Conservation (phyloP, 2,113 vertebrate species). For the Boleophthalmus pectinirostris region DNA sequence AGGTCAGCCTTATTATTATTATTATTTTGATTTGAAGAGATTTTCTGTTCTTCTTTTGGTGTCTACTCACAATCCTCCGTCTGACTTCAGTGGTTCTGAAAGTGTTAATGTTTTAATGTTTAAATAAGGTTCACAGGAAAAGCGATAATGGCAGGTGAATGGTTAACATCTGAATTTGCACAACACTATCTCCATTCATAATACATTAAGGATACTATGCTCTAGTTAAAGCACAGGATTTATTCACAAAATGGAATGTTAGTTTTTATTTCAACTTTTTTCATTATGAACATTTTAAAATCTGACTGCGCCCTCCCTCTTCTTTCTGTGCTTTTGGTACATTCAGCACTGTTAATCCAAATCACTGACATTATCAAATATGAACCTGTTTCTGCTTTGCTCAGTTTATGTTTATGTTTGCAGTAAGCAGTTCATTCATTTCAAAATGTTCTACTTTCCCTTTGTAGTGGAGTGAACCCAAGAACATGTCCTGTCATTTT, state of each 20-base stretch:
- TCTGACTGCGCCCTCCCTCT: background rate
- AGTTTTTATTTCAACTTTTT: background rate
- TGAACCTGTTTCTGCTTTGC: conserved; percentile 23
- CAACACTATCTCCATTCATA: conserved; percentile 29
- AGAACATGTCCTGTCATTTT: conserved; percentile 49
- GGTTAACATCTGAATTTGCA: conserved; percentile 37
- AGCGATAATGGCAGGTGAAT: conserved; percentile 44
- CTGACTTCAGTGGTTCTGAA: background rate
- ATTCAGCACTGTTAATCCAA: no score
- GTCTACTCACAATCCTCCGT: background rate
- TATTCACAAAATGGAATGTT: background rate
- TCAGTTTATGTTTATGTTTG: conserved; percentile 6
- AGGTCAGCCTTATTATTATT: no score
- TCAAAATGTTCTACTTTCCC: conserved; percentile 6
- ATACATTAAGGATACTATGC: background rate
- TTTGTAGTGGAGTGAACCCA: conserved; percentile 31
- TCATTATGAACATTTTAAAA: background rate
- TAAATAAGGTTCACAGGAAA: conserved; percentile 38
- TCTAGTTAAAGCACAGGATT: background rate
- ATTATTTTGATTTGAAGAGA: background rate
- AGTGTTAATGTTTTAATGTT: conserved; percentile 57
- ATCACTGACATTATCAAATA: conserved; percentile 20
- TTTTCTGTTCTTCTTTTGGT: background rate
- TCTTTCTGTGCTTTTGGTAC: background rate
- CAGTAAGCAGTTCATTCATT: conserved; percentile 1